phyloP scores from a whole-genome alignment of 1,140 invertebrate genomes.

The Halesus radiatus region DNA sequence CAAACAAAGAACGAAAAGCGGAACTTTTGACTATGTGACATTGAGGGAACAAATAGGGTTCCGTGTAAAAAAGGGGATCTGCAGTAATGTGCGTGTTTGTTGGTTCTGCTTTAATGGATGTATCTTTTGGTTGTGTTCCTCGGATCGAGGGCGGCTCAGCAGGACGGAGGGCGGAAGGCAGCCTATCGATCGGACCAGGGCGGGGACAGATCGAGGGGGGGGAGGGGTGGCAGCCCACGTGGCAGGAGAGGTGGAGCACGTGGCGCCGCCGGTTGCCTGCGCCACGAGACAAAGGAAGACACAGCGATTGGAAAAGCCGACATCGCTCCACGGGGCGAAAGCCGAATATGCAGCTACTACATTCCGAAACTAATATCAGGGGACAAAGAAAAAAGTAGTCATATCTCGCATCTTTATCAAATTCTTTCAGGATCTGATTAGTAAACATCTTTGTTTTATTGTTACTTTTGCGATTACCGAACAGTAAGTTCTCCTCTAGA shows the following conservation, averaged over 20 bases:
- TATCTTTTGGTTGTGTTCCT: not conserved
- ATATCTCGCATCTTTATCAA: too few relatives aligned
- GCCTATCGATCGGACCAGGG: constrained; percentile 10
- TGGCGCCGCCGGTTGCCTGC: constrained; percentile 24
- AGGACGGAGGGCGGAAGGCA: constrained; percentile 26
- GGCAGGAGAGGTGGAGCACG: constrained; percentile 16
- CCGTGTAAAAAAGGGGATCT: not conserved
- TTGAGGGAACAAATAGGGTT: not conserved
- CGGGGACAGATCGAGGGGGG: not conserved
- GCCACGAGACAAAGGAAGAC: constrained; percentile 24
- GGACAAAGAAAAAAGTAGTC: too few relatives aligned
- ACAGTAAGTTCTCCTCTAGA: too few relatives aligned
- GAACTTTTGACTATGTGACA: not conserved
- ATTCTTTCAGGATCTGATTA: too few relatives aligned
- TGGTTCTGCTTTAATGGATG: not conserved
- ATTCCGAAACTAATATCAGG: too few relatives aligned
- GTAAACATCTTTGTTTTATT: too few relatives aligned
- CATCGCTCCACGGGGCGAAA: too few relatives aligned
- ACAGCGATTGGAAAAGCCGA: constrained; percentile 8
- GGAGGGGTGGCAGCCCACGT: not conserved
- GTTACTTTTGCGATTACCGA: too few relatives aligned
- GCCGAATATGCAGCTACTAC: too few relatives aligned
- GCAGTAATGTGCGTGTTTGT: not conserved
- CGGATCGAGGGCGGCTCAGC: not conserved
- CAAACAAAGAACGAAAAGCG: not conserved